These are phyloP conservation scores for Heterocephalus glaber DNA, from an alignment of 2,113 vertebrate genomes.

Conservation along the genomic window DNA sequence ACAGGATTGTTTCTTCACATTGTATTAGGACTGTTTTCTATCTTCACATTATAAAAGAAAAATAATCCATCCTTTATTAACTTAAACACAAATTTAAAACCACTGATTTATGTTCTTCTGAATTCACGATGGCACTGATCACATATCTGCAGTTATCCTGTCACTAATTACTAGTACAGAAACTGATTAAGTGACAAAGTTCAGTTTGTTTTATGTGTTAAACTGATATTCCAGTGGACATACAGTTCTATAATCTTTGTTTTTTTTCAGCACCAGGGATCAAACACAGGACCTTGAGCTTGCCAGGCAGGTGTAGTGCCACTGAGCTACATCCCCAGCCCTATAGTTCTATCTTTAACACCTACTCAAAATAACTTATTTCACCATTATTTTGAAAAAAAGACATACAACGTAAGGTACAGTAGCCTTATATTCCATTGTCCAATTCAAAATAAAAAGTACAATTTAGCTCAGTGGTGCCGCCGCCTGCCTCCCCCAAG, in stretches of 20 bases:
- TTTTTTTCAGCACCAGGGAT: too few species aligned
- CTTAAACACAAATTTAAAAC: neutral
- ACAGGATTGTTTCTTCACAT: neutral
- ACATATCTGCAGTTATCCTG: neutral
- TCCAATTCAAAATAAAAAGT: constrained; percentile 16
- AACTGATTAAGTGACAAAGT: constrained; percentile 21
- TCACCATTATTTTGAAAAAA: neutral
- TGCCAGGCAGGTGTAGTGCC: too few species aligned
- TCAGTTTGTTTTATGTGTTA: constrained; percentile 21
- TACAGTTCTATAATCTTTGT: neutral
- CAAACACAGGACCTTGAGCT: too few species aligned
- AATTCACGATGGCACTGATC: constrained; percentile 9
- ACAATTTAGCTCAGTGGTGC: too few species aligned
- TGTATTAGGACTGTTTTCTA: neutral
- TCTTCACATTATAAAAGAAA: neutral
- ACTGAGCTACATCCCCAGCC: too few species aligned
- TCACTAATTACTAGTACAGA: neutral
- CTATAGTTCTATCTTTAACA: neutral
- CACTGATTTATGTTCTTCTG: neutral
- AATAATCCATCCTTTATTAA: neutral
- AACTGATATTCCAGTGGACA: neutral
- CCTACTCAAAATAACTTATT: neutral
- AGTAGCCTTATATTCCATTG: neutral
- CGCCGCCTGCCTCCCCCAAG: too few species aligned
- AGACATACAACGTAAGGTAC: neutral